A percentile compares a stretch with the other conserved stretches of the same genome.
Evolutionary conservation across 2,888 invertebrate species (phyloP).

Genomic region (Hyposoter didymator): DNA sequence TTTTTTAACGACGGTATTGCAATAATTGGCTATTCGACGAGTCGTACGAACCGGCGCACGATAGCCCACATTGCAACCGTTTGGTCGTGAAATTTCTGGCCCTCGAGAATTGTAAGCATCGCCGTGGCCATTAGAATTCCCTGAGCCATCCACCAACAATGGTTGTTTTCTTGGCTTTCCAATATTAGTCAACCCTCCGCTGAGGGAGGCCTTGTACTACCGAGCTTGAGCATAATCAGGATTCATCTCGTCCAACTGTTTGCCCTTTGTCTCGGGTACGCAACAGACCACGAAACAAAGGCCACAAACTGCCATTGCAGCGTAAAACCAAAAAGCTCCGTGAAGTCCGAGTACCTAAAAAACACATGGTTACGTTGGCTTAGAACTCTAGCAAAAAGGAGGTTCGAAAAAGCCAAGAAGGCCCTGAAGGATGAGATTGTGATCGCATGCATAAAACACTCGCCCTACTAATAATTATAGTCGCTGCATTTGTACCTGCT

Average conservation of each 20-base stretch:
- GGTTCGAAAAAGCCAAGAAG: background rate
- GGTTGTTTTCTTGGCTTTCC: slow-evolving; percentile 81
- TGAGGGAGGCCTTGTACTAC: slow-evolving; percentile 84
- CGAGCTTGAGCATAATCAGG: slow-evolving; percentile 86
- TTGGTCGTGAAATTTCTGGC: background rate
- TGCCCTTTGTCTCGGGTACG: slow-evolving; percentile 96
- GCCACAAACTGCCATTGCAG: slow-evolving; percentile 92
- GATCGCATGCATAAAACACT: background rate
- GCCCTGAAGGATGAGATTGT: background rate
- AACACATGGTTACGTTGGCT: background rate
- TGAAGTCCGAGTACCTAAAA: slow-evolving; percentile 89
- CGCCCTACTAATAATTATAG: background rate
- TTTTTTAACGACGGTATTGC: slow-evolving; percentile 79
- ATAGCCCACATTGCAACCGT: slow-evolving; percentile 34
- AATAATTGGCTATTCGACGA: slow-evolving; percentile 78
- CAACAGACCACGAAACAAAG: slow-evolving; percentile 93
- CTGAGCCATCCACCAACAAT: slow-evolving; percentile 79
- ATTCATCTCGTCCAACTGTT: slow-evolving; percentile 95
- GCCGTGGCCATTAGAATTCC: slow-evolving; percentile 79
- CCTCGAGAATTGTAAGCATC: slow-evolving; percentile 73
- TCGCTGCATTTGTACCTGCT: slow-evolving; percentile 81
- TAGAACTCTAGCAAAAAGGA: background rate
- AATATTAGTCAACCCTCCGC: slow-evolving; percentile 82
- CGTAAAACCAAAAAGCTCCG: slow-evolving; percentile 96
- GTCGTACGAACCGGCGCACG: slow-evolving; percentile 51